Evolutionary conservation across 1,140 invertebrate genomes (phyloP).

Genomic region (Elymnias hypermnestra): DNA sequence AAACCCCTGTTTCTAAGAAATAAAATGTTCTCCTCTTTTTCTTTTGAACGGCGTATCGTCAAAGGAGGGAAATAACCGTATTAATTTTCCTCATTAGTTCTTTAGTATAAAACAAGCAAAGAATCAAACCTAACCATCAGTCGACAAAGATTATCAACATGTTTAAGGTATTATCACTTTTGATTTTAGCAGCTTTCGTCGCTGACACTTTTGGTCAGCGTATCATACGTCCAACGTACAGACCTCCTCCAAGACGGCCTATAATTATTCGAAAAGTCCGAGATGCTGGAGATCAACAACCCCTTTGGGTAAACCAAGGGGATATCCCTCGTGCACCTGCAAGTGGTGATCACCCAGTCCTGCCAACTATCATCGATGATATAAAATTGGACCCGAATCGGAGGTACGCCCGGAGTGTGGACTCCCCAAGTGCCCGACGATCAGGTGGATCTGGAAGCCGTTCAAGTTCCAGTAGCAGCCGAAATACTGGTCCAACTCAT

Average conservation of each 20-base stretch:
- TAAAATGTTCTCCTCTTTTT: neutral
- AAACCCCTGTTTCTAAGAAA: too few relatives aligned
- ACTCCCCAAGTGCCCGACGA: constrained; percentile 35
- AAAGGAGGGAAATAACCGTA: neutral
- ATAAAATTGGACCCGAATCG: constrained; percentile 36
- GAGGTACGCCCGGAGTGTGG: constrained; percentile 31
- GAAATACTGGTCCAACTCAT: constrained; percentile 37
- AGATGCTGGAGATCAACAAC: constrained; percentile 28
- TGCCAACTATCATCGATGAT: constrained; percentile 42
- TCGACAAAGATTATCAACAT: too few relatives aligned
- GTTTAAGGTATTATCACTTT: constrained; percentile 22
- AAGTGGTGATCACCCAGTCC: constrained; percentile 34
- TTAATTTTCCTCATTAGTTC: neutral
- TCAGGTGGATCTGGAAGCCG: constrained; percentile 34
- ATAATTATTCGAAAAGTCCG: constrained; percentile 28
- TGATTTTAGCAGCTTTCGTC: constrained; percentile 23
- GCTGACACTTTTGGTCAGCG: constrained; percentile 27
- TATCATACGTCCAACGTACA: constrained; percentile 38
- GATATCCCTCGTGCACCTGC: constrained; percentile 30
- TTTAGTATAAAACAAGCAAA: constrained; percentile 4
- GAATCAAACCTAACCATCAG: too few relatives aligned
- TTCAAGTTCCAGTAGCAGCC: constrained; percentile 24
- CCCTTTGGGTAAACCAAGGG: constrained; percentile 42
- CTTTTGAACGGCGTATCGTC: neutral
- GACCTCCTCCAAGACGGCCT: constrained; percentile 25